Base-by-base conservation (phyloP, 2,113 vertebrate species). In the Microcebus ravelobensis region DNA sequence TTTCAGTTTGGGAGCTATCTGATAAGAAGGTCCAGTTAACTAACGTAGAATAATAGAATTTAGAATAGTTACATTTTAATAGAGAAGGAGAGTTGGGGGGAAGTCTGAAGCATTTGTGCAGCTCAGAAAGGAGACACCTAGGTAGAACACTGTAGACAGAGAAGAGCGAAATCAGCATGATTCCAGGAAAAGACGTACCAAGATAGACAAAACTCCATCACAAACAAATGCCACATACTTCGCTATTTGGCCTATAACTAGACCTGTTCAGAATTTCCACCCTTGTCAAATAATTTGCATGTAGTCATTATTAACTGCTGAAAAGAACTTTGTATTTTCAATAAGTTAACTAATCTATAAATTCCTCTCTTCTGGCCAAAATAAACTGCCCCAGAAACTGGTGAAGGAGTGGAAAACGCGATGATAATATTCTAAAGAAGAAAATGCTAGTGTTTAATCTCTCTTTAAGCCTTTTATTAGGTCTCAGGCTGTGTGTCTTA, bases 391-490 rank as follows among this genome's bases (percentile, higher is more conserved):
- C 90, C 55, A 77, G n/a, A 81, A 57, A 94, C 80, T 83, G 50
- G 55, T 2, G 50, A 95, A 76, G 87, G 95, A 77, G 45, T 74
- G 96, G 79, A 86, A 94, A 95, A 95, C 84, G 93, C 97, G 87
- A 98, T 97, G 87, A 97, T 97, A 97, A 96, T 98, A 97, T 97
- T 96, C 98, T 85, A 96, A 98, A 98, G 92, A 97, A 97, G 89
- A 85, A 87, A 97, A 96, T 34, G 79, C 97, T 97, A 36, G n/a
- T 87, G 55, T 85, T 95, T 98, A 98, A 98, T 98, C 94, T 90
- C 14, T 88, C 39, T 85, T 95, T 97, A 98, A 98, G 97, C 97
- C 84, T 95, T 95, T 98, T 98, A 98, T 90, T 70, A 71, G 96
- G 94, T 84, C 96, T 98, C 97, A 98, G 96, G 96, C 52, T 87